Conservation (phyloP, 2,888 invertebrate genomes). For the Coelopa pilipes region DNA sequence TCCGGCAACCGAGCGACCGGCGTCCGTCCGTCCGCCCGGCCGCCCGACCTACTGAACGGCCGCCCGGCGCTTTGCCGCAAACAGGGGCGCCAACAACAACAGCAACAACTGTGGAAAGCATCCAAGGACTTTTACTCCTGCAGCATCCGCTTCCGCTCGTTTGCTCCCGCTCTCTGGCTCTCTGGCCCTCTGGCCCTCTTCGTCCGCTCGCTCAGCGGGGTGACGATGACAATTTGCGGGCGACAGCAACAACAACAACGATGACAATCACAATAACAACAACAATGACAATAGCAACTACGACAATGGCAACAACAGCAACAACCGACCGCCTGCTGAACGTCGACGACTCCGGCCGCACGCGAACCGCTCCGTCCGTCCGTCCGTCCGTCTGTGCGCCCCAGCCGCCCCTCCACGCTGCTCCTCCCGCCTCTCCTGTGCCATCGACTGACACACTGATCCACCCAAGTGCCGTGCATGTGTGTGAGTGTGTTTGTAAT, state of each 20-base stretch:
- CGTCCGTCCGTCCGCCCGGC: neutral
- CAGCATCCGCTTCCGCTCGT: slow-evolving; percentile 32
- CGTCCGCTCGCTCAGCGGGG: neutral
- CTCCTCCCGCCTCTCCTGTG: neutral
- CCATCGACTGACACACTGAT: slow-evolving; percentile 17
- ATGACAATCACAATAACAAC: too few relatives aligned
- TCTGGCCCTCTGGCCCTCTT: neutral
- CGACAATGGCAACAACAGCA: neutral
- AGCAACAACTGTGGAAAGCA: neutral
- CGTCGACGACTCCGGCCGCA: neutral
- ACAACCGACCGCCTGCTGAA: slow-evolving; percentile 1
- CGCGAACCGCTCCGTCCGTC: neutral
- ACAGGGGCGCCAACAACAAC: neutral
- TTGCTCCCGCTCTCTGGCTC: neutral
- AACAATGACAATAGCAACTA: neutral
- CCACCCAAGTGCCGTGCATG: neutral
- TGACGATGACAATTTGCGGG: slow-evolving; percentile 22
- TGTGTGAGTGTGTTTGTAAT: too few relatives aligned
- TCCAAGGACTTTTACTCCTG: slow-evolving; percentile 31
- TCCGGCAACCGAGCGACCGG: neutral
- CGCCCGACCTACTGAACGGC: neutral
- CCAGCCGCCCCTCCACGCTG: neutral
- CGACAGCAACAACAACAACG: neutral
- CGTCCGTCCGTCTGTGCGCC: neutral
- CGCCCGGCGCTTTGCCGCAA: neutral